phyloP scores from a whole-genome alignment of 2,797 vertebrate species.

The Florisuga fusca region DNA sequence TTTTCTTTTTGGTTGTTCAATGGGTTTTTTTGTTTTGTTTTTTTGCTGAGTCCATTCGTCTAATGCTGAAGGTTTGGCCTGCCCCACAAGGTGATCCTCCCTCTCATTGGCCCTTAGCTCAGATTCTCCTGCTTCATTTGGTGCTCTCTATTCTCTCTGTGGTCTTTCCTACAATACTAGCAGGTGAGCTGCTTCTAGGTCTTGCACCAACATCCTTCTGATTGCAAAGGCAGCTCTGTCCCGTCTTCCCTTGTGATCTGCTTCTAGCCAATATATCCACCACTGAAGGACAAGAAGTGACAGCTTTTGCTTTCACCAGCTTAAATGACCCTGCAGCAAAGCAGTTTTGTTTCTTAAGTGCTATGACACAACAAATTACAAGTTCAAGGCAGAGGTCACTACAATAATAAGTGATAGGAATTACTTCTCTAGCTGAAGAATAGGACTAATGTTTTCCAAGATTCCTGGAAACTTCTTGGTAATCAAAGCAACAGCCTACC shows the following conservation, averaged over 20 bases:
- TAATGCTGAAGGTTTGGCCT: not conserved
- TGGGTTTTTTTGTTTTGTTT: too few species aligned
- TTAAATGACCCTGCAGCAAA: not conserved
- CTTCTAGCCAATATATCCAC: not conserved
- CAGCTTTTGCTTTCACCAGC: not conserved
- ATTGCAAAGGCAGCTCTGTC: not conserved
- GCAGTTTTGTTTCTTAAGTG: not conserved
- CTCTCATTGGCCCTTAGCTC: not conserved
- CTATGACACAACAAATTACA: not conserved
- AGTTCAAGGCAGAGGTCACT: not conserved
- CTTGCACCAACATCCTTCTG: not conserved
- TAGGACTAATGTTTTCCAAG: not conserved
- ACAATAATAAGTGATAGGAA: not conserved
- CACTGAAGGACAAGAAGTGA: not conserved
- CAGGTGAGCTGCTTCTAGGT: not conserved
- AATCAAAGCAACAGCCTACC: not conserved
- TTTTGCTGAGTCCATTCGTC: not conserved
- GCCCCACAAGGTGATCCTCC: not conserved
- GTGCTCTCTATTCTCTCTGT: not conserved
- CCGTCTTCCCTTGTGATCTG: not conserved
- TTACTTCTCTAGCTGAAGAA: not conserved
- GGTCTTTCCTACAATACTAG: not conserved
- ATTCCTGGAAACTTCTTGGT: not conserved
- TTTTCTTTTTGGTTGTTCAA: not conserved
- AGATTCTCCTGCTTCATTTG: not conserved